Conservation (phyloP, 1,140 invertebrate species). For the Pseudoatta argentina region DNA sequence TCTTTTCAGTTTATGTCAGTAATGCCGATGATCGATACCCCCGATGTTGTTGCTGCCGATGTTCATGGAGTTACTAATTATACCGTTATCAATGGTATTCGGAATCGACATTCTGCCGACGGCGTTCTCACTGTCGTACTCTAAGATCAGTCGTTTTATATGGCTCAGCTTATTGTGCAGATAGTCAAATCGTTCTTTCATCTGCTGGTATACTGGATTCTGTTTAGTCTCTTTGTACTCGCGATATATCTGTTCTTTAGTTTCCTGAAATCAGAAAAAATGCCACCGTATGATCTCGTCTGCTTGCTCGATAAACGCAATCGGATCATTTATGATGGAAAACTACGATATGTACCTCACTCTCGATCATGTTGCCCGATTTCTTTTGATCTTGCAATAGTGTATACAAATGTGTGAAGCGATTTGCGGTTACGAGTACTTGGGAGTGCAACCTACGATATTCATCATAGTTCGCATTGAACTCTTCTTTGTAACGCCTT, state of each 20-base stretch:
- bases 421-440: constrained; percentile 91
- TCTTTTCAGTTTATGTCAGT: constrained; percentile 85
- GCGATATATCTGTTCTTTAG: constrained; percentile 91
- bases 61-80: background rate
- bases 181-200: constrained; percentile 93
- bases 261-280: constrained; percentile 85
- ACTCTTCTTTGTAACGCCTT: constrained; percentile 94
- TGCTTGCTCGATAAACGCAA: background rate
- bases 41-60: constrained; percentile 48
- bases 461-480: constrained; percentile 94
- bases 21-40: constrained; percentile 75
- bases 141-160: constrained; percentile 94
- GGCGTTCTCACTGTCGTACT: constrained; percentile 89
- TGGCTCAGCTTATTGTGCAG: constrained; percentile 96
- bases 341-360: constrained; percentile 83
- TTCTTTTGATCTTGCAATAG: constrained; percentile 87
- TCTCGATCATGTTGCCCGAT: constrained; percentile 83
- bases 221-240: constrained; percentile 93
- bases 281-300: background rate
- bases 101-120: background rate
- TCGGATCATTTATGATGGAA: background rate
- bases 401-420: constrained; percentile 92
- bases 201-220: constrained; percentile 90
- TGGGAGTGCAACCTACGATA: constrained; percentile 92
- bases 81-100: background rate